These are phyloP conservation scores for Punctoribates punctum DNA, from an alignment of 2,888 invertebrate genomes.

Conservation along the genomic window DNA sequence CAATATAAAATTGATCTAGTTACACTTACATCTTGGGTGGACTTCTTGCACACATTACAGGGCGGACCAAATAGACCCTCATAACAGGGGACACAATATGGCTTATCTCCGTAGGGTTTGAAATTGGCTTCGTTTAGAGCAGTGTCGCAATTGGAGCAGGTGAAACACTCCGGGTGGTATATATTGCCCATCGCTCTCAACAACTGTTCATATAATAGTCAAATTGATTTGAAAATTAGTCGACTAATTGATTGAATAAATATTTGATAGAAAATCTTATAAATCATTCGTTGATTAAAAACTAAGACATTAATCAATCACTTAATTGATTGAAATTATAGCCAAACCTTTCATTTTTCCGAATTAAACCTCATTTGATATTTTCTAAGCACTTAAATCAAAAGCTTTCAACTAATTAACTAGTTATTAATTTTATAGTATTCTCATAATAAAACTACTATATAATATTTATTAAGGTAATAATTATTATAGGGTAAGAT, in stretches of 20 bases:
- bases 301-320: background rate
- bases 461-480: too few relatives aligned
- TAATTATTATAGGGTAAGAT: too few relatives aligned
- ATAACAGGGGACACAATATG: slow-evolving; percentile 36
- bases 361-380: too few relatives aligned
- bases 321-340: too few relatives aligned
- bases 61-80: slow-evolving; percentile 38
- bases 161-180: slow-evolving; percentile 99
- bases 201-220: slow-evolving; percentile 17
- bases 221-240: background rate
- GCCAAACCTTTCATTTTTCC: too few relatives aligned
- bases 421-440: too few relatives aligned
- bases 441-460: too few relatives aligned
- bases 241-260: too few relatives aligned
- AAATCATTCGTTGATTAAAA: too few relatives aligned
- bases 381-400: too few relatives aligned
- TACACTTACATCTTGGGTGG: slow-evolving; percentile 39
- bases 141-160: slow-evolving; percentile 51
- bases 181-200: slow-evolving; percentile 95
- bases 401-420: too few relatives aligned
- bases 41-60: slow-evolving; percentile 36
- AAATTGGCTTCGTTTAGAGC: slow-evolving; percentile 31
- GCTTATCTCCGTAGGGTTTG: slow-evolving; percentile 18
- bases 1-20: background rate
- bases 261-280: too few relatives aligned